Evolutionary conservation across 2,113 vertebrate species (phyloP).

Genomic region (Lamprotornis superbus): DNA sequence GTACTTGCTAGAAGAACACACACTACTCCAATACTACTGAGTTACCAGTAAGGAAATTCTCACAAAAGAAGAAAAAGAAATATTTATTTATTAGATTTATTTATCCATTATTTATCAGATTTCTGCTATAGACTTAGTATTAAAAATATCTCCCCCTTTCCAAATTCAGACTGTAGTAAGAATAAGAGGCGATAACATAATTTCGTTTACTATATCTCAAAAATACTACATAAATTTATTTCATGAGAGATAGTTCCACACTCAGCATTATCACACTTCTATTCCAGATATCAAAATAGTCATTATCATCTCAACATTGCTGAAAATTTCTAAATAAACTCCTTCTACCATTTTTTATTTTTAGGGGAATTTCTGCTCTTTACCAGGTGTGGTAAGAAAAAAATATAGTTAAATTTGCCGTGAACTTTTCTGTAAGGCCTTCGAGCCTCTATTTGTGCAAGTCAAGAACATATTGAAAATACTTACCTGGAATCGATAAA

Average conservation of each 20-base stretch:
- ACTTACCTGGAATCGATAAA: constrained; percentile 95
- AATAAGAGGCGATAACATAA: not conserved
- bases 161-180: not conserved
- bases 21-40: not conserved
- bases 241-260: not conserved
- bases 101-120: not conserved
- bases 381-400: not conserved
- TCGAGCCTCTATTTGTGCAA: not conserved
- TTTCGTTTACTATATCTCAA: not conserved
- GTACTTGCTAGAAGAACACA: not conserved
- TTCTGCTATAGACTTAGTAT: not conserved
- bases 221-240: not conserved
- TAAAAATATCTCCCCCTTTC: not conserved
- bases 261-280: not conserved
- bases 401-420: not conserved
- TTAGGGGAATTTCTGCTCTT: not conserved
- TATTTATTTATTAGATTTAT: not conserved
- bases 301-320: not conserved
- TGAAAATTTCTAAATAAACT: not conserved
- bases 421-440: not conserved
- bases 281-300: not conserved
- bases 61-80: not conserved
- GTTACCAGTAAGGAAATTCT: not conserved
- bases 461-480: not conserved
- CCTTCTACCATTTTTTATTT: not conserved